phyloP scores from a whole-genome alignment of 1,140 invertebrate species.

The Aporrectodea caliginosa region DNA sequence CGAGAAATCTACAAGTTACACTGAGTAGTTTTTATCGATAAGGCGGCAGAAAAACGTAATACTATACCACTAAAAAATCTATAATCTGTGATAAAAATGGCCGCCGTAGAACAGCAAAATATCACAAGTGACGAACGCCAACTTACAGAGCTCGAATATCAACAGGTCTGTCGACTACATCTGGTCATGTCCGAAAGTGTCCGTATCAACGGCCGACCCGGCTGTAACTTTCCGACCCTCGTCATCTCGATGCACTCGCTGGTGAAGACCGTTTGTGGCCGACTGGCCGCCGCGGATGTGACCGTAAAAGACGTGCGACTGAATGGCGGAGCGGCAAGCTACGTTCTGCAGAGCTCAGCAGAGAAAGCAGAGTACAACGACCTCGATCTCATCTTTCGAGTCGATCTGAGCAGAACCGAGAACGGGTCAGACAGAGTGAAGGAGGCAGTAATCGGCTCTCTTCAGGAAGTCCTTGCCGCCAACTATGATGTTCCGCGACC shows the following conservation, averaged over 20 bases:
- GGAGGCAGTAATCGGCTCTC: constrained; percentile 83
- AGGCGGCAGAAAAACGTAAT: too few relatives aligned
- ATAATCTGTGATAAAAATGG: background rate
- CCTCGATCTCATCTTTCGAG: constrained; percentile 95
- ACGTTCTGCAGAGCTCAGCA: constrained; percentile 69
- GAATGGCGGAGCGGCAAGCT: constrained; percentile 94
- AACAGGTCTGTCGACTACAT: constrained; percentile 87
- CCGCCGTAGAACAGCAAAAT: background rate
- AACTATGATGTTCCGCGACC: constrained; percentile 85
- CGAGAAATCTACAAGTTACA: too few relatives aligned
- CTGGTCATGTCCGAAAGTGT: constrained; percentile 94
- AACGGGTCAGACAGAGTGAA: constrained; percentile 71
- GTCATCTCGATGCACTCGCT: constrained; percentile 88
- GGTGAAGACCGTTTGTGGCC: constrained; percentile 75
- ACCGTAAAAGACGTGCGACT: constrained; percentile 85
- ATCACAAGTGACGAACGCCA: background rate
- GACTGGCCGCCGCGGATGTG: constrained; percentile 71
- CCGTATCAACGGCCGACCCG: constrained; percentile 76
- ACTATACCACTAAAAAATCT: too few relatives aligned
- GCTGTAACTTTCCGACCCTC: constrained; percentile 95
- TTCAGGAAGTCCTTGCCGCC: constrained; percentile 88
- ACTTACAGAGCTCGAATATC: constrained; percentile 71
- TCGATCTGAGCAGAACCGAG: constrained; percentile 72
- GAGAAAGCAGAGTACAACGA: constrained; percentile 87
- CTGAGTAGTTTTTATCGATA: too few relatives aligned